Evolutionary conservation across 2,888 invertebrate species (phyloP), one percentile per base, ranked within the genome.

Genomic region (Zhuqinia jingwanae): DNA sequence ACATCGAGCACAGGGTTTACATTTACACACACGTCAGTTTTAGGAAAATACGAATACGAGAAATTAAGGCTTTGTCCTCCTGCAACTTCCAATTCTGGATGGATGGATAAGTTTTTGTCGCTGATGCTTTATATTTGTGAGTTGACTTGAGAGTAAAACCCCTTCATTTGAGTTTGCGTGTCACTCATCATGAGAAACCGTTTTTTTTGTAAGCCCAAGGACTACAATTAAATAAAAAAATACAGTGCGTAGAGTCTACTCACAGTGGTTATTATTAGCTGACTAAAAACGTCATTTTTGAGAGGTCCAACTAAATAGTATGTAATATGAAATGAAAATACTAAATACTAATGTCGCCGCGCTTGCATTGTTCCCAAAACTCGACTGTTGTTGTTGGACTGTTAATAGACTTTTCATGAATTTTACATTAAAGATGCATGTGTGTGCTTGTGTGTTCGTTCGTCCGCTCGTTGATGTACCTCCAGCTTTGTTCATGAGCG

Each of bases 161-260:
- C 75, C 27, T 58, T 77, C 56, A 84, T 65, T 83, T 73, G 78
- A 85, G 85, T 50, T 85, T 85, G 85, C 85, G 85, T 85, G 85
- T 79, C 85, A 85, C 73, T 73, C 85, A 79, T 85, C 73, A 78
- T 79, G 79, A 85, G 85, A 85, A 77, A 85, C 22, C 30, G 17
- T n/a, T 42, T 56, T 56, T 58, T 53, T 76, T 30, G 0, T 70
- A 45, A 78, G 70, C 50, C 15, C 68, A 85, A 85, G 78, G 73
- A 78, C 79, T 85, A 79, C 85, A 85, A 85, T 85, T 85, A 85
- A 36, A 50, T 58, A 36, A 85, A 70, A n/a, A 84, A 58, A 73
- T 73, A 56, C 68, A 85, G 27, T 36, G 45, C 47, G 50, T 22
- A 13, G 56, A 47, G 60, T 45, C 45, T 73, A 47, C 63, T 36